phyloP scores from a whole-genome alignment of 92 coral and sea anemone genomes.

The Porites rus region DNA sequence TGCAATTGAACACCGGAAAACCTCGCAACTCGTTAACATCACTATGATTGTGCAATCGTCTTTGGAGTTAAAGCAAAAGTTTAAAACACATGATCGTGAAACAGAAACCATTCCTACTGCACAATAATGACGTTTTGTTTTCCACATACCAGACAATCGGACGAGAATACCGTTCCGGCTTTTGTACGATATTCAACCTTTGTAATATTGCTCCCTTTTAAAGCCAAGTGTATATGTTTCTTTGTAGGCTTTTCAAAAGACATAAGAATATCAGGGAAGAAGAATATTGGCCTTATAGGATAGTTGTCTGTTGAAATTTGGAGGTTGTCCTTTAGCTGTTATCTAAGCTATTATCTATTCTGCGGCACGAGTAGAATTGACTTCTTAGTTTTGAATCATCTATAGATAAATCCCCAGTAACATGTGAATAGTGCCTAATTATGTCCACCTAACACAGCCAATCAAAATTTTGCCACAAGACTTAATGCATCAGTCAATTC shows the following conservation, averaged over 20 bases:
- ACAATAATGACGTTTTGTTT: too few species aligned
- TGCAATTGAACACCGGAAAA: constrained; percentile 2
- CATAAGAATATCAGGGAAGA: neutral
- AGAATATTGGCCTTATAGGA: neutral
- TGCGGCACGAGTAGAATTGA: too few species aligned
- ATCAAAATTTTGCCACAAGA: neutral
- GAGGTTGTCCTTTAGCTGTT: neutral
- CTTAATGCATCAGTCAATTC: neutral
- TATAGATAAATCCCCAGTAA: neutral
- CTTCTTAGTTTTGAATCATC: too few species aligned
- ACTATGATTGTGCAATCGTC: constrained; percentile 1
- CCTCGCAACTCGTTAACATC: neutral
- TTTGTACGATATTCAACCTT: too few species aligned
- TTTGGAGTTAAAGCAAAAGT: neutral
- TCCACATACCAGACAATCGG: too few species aligned
- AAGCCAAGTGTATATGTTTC: neutral
- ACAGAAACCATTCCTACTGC: neutral
- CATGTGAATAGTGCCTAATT: neutral
- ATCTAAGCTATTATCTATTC: too few species aligned
- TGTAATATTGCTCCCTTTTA: too few species aligned
- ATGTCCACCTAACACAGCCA: neutral
- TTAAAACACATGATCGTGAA: too few species aligned
- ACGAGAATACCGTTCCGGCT: too few species aligned
- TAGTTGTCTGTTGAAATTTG: neutral
- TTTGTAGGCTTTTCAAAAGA: neutral